Conservation (phyloP, 2,113 vertebrate species). For the Tretioscincus oriximinensis region DNA sequence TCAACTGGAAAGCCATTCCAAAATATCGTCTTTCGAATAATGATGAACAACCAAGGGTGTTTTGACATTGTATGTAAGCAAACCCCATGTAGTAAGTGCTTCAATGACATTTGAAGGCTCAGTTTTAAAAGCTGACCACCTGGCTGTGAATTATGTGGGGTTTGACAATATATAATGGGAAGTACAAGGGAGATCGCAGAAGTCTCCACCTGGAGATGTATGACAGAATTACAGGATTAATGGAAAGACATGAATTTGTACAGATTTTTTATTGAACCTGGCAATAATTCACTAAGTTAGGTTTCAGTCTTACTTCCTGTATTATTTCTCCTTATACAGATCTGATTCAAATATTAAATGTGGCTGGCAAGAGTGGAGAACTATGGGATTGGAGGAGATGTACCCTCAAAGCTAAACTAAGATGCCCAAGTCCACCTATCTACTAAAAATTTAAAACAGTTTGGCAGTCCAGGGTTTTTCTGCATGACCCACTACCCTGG, state of each 20-base stretch:
- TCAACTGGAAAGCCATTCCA: conserved; percentile 58
- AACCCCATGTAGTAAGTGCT: conserved; percentile 23
- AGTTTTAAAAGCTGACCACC: conserved; percentile 54
- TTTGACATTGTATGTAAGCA: conserved; percentile 37
- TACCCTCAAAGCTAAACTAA: too few species aligned
- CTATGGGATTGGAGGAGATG: too few species aligned
- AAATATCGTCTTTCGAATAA: conserved; percentile 60
- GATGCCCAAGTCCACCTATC: too few species aligned
- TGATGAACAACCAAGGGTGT: conserved; percentile 55
- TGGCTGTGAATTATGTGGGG: conserved; percentile 44
- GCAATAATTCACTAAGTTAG: conserved; percentile 8
- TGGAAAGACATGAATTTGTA: conserved; percentile 35
- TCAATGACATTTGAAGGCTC: conserved; percentile 62
- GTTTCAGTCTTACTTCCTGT: neutral
- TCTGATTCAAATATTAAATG: neutral
- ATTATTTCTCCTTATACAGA: neutral
- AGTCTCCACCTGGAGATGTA: conserved; percentile 49
- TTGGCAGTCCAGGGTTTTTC: too few species aligned
- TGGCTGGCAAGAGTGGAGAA: neutral
- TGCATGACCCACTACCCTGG: too few species aligned
- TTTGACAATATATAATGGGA: conserved; percentile 41
- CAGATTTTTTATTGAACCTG: conserved; percentile 14
- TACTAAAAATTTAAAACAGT: too few species aligned
- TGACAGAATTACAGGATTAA: conserved; percentile 49
- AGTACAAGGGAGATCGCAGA: conserved; percentile 46